Percentiles rank a stretch among this genome's conserved stretches.
Conservation (phyloP, 53 echinoderm and acorn worm genomes). For the Apostichopus leukothele region DNA sequence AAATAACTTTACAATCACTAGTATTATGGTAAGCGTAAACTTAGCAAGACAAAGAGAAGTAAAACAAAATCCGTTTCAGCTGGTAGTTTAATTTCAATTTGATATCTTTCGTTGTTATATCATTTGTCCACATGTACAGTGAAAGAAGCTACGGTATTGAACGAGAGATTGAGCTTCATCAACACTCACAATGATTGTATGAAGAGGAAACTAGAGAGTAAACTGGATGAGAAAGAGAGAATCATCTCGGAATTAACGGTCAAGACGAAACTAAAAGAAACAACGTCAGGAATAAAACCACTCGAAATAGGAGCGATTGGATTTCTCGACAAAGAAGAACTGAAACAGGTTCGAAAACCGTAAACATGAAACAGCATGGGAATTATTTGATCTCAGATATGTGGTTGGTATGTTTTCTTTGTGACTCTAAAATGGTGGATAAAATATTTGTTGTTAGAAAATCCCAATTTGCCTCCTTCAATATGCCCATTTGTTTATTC, state of each 20-base stretch:
- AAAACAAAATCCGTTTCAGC: too few relatives aligned
- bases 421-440: too few relatives aligned
- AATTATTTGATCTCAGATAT: too few relatives aligned
- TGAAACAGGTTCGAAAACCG: not conserved
- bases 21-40: too few relatives aligned
- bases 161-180: slow-evolving; percentile 58
- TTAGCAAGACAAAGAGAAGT: not conserved
- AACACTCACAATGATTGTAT: slow-evolving; percentile 71
- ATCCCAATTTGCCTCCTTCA: too few relatives aligned
- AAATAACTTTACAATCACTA: too few relatives aligned
- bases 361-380: too few relatives aligned
- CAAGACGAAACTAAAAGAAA: slow-evolving; percentile 34
- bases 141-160: slow-evolving; percentile 58
- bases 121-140: slow-evolving; percentile 54
- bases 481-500: too few relatives aligned
- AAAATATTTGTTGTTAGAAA: too few relatives aligned
- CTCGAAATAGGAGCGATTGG: slow-evolving; percentile 12
- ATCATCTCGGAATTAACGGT: slow-evolving; percentile 56
- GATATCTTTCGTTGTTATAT: not conserved
- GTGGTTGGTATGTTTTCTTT: too few relatives aligned
- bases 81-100: not conserved
- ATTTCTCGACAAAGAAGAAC: not conserved
- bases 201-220: slow-evolving; percentile 48
- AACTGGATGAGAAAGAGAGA: slow-evolving; percentile 53
- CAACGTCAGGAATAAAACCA: slow-evolving; percentile 32